These are phyloP conservation scores for Physocephala rufipes DNA, from an alignment of 2,888 invertebrate genomes.

Conservation along the genomic window DNA sequence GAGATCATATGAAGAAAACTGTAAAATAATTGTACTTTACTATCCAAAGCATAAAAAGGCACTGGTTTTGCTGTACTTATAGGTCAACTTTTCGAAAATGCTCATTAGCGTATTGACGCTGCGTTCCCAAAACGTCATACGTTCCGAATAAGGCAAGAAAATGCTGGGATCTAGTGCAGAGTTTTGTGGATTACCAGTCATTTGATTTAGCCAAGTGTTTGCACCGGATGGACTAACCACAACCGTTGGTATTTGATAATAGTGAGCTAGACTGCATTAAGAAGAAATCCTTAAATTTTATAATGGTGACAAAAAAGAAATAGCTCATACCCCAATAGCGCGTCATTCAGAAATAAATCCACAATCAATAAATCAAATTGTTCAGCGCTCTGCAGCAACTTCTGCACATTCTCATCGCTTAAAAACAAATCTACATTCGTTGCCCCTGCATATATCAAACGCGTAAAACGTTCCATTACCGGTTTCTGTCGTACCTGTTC, in stretches of 20 bases:
- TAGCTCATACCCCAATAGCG: slow-evolving; percentile 60
- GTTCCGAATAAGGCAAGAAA: slow-evolving; percentile 62
- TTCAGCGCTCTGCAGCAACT: slow-evolving; percentile 55
- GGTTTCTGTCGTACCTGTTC: slow-evolving; percentile 60
- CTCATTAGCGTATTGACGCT: slow-evolving; percentile 64
- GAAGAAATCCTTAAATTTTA: background rate
- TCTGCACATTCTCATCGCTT: slow-evolving; percentile 54
- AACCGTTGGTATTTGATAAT: slow-evolving; percentile 61
- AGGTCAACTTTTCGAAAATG: slow-evolving; percentile 62
- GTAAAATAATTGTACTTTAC: background rate
- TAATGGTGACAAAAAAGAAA: background rate
- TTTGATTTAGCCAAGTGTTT: slow-evolving; percentile 66
- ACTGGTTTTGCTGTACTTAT: slow-evolving; percentile 56
- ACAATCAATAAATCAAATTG: slow-evolving; percentile 63
- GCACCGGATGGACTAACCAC: slow-evolving; percentile 66
- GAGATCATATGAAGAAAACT: slow-evolving; percentile 64
- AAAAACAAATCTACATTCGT: slow-evolving; percentile 60
- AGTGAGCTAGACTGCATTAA: slow-evolving; percentile 57
- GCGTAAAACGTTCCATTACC: slow-evolving; percentile 61
- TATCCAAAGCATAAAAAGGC: background rate
- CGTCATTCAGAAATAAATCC: slow-evolving; percentile 68
- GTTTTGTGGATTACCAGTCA: slow-evolving; percentile 67
- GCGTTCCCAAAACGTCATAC: slow-evolving; percentile 67
- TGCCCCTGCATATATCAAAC: slow-evolving; percentile 61
- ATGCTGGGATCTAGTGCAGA: slow-evolving; percentile 66